phyloP scores from a whole-genome alignment of 2,113 vertebrate genomes.

The Aythya baeri region DNA sequence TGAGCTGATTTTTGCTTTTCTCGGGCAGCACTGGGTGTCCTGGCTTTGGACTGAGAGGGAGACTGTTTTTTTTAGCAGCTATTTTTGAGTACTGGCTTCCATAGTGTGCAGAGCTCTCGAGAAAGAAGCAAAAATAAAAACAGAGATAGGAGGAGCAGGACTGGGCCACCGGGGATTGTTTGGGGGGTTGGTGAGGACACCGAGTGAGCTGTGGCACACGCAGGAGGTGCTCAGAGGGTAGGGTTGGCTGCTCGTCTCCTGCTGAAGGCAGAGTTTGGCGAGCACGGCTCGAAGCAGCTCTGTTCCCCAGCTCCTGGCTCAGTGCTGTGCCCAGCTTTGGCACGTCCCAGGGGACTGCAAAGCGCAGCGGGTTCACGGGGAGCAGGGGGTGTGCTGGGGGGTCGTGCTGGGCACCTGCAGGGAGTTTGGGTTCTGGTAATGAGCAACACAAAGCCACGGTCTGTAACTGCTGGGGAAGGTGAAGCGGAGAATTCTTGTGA shows the following conservation, averaged over 20 bases:
- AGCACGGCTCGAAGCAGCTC: accelerated
- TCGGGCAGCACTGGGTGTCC: not conserved
- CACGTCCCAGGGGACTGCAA: not conserved
- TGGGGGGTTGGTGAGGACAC: not conserved
- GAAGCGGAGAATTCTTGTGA: not conserved
- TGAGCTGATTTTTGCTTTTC: not conserved
- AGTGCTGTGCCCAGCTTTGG: accelerated
- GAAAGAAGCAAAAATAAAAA: not conserved
- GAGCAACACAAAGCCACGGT: not conserved
- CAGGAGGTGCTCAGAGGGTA: accelerated
- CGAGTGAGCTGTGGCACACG: accelerated
- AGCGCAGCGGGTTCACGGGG: not conserved
- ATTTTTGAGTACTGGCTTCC: accelerated
- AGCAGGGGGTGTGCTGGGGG: not conserved
- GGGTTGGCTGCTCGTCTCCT: too few species aligned
- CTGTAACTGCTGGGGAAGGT: not conserved
- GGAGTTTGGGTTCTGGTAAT: accelerated
- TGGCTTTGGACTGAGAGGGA: not conserved
- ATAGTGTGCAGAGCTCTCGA: not conserved
- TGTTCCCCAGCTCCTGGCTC: accelerated
- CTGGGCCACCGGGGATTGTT: not conserved
- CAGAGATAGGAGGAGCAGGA: not conserved
- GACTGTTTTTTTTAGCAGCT: not conserved
- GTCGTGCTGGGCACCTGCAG: accelerated
- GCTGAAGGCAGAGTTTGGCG: not conserved